A percentile compares a stretch with the other conserved stretches of the same genome.
phyloP scores from a whole-genome alignment of 2,113 vertebrate species.

The Pterocles orientalis region DNA sequence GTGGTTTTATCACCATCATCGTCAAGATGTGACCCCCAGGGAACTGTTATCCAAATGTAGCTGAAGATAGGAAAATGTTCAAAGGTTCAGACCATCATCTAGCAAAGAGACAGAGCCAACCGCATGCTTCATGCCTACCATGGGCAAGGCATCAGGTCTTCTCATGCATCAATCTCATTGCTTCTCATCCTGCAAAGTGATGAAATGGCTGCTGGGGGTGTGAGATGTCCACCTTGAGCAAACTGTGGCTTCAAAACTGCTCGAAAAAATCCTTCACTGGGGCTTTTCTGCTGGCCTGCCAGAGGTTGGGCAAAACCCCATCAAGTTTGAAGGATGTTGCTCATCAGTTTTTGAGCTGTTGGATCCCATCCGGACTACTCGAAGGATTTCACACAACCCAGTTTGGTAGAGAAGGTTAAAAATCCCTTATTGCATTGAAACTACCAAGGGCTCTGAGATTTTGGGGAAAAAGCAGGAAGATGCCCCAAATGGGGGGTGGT shows the following conservation, averaged over 20 bases:
- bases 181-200: not conserved
- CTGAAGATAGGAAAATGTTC: not conserved
- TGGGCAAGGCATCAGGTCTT: not conserved
- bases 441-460: not conserved
- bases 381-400: not conserved
- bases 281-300: not conserved
- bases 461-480: not conserved
- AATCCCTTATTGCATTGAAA: not conserved
- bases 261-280: not conserved
- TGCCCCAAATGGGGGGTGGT: not conserved
- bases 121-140: not conserved
- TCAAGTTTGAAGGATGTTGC: not conserved
- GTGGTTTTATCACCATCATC: fast-evolving
- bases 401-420: not conserved
- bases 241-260: not conserved
- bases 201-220: not conserved
- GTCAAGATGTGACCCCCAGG: not conserved
- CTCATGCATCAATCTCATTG: not conserved
- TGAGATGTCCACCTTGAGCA: not conserved
- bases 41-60: not conserved
- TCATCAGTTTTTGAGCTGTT: not conserved
- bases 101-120: not conserved
- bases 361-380: not conserved
- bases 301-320: not conserved
- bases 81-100: not conserved